Percentiles rank a stretch among this genome's conserved stretches.
Evolutionary conservation across 2,113 vertebrate genomes (phyloP).

Genomic region (Istiophorus platypterus): DNA sequence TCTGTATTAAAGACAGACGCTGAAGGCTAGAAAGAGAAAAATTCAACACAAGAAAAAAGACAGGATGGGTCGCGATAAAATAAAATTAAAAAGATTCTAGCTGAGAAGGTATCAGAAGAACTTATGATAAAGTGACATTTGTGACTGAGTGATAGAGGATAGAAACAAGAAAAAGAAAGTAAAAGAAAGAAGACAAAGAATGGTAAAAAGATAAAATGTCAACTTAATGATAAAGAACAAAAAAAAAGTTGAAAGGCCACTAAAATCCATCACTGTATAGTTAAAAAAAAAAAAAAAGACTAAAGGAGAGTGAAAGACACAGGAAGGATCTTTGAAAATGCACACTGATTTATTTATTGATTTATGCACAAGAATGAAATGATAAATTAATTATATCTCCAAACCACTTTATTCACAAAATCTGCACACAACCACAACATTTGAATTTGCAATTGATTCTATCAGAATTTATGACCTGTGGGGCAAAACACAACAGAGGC

Average conservation of each 20-base stretch:
- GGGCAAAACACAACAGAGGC: constrained; percentile 19
- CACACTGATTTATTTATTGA: constrained; percentile 15
- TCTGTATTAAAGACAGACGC: neutral
- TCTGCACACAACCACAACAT: neutral
- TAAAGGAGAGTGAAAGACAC: constrained; percentile 5
- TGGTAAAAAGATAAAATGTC: constrained; percentile 30
- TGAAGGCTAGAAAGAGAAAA: constrained; percentile 1
- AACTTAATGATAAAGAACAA: constrained; percentile 45
- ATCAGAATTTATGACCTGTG: constrained; percentile 3
- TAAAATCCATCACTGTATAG: neutral
- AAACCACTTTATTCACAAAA: constrained; percentile 10
- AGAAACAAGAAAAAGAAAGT: constrained; percentile 18
- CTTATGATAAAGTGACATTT: constrained; percentile 48
- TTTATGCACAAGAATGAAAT: constrained; percentile 34
- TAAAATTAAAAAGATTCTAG: constrained; percentile 20
- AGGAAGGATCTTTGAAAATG: neutral
- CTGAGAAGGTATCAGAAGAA: neutral
- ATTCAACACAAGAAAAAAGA: neutral
- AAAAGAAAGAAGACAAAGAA: constrained; percentile 5
- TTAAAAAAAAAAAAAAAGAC: neutral
- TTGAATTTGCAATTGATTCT: constrained; percentile 23
- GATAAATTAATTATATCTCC: constrained; percentile 20
- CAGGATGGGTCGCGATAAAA: neutral
- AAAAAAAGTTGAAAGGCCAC: constrained; percentile 26
- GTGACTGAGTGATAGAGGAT: constrained; percentile 12